Percentiles rank a stretch among this genome's conserved stretches.
Evolutionary conservation across 2,888 invertebrate species (phyloP).

Genomic region (Mesorhabditis belari): DNA sequence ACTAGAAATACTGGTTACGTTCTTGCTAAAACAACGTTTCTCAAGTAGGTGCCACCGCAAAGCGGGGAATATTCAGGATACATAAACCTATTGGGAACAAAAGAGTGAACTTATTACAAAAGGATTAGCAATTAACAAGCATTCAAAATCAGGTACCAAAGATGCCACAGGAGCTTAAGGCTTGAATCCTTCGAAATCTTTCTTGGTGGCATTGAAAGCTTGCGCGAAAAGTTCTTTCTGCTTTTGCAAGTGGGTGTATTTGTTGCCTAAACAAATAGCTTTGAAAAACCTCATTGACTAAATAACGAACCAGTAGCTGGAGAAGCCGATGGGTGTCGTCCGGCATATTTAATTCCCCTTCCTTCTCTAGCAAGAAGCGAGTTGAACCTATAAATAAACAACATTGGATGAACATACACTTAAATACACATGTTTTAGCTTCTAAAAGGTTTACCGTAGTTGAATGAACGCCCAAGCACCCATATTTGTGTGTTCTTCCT

Average conservation of each 20-base stretch:
- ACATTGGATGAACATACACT: constrained; percentile 67
- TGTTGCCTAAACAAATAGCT: constrained; percentile 71
- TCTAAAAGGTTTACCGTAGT: constrained; percentile 63
- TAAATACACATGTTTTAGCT: too few species aligned
- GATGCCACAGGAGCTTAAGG: constrained; percentile 25
- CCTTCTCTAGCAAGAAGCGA: constrained; percentile 20
- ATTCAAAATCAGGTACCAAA: too few species aligned
- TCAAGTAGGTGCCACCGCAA: too few species aligned
- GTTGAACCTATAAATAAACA: constrained; percentile 10
- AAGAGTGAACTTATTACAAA: too few species aligned
- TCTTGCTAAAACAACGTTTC: too few species aligned
- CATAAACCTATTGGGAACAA: too few species aligned
- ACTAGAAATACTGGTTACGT: too few species aligned
- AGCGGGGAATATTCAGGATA: too few species aligned
- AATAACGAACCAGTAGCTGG: constrained; percentile 76
- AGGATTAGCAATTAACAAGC: too few species aligned
- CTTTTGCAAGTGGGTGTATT: constrained; percentile 71
- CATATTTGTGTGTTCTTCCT: constrained; percentile 88
- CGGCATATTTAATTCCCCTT: constrained; percentile 65
- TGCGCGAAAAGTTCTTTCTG: constrained; percentile 55
- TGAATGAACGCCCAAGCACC: constrained; percentile 84
- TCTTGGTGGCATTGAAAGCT: constrained; percentile 48
- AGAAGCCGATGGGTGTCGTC: constrained; percentile 83
- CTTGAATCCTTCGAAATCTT: constrained; percentile 39
- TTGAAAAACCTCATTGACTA: too few species aligned